Conservation (phyloP, 37 sponge, comb jelly and placozoan species). For the Cladorhizidae sp. region DNA sequence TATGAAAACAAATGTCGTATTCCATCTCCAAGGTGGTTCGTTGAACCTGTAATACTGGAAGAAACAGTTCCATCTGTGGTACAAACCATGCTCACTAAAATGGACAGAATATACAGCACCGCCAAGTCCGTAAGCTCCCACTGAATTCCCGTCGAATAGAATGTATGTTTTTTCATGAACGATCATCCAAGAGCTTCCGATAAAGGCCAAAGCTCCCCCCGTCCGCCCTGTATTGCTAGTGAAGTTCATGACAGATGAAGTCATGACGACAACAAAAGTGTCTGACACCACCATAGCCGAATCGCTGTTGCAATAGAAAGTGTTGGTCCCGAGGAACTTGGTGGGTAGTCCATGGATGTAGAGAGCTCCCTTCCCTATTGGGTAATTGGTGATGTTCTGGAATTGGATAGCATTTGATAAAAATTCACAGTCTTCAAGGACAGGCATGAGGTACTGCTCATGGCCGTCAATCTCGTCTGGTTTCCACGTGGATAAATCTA, state of each 20-base stretch:
- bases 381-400: slow-evolving; percentile 7
- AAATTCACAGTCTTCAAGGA: slow-evolving; percentile 47
- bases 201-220: slow-evolving; percentile 50
- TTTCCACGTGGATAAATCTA: slow-evolving; percentile 32
- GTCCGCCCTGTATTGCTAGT: slow-evolving; percentile 23
- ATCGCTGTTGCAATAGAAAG: slow-evolving; percentile 28
- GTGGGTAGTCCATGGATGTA: slow-evolving; percentile 23
- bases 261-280: slow-evolving; percentile 7
- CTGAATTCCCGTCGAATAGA: slow-evolving; percentile 33
- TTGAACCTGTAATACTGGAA: slow-evolving; percentile 36
- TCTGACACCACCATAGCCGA: slow-evolving; percentile 35
- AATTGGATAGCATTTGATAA: slow-evolving; percentile 9
- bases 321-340: slow-evolving; percentile 19
- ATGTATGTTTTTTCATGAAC: not conserved
- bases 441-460: slow-evolving; percentile 17
- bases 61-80: slow-evolving; percentile 44
- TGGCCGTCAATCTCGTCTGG: slow-evolving; percentile 10
- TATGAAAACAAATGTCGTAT: slow-evolving; percentile 20
- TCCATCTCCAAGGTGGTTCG: slow-evolving; percentile 26
- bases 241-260: slow-evolving; percentile 11
- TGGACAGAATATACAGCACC: slow-evolving; percentile 60
- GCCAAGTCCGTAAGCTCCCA: slow-evolving; percentile 17
- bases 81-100: slow-evolving; percentile 29
- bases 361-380: slow-evolving; percentile 32
- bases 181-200: slow-evolving; percentile 38